Evolutionary conservation across 2,797 vertebrate genomes (phyloP), one percentile per base, ranked within the genome.

Genomic region (Antennarius maculatus): DNA sequence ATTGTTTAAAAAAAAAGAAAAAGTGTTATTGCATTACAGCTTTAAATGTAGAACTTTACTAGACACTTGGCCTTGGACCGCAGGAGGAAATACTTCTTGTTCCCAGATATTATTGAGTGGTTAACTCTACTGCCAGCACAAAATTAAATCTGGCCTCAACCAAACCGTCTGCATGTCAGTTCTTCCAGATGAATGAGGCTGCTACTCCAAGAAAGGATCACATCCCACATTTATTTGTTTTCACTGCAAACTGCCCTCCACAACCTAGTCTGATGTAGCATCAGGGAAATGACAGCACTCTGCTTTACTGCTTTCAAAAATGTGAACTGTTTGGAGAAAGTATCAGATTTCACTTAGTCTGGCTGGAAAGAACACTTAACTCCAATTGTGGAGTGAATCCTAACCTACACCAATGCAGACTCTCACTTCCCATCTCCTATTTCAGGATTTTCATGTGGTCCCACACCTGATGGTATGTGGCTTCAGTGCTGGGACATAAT

Each of bases 391-490:
- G 45, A 82, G 85, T 78, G 70, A 76, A 84, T 81, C 23, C 74
- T 88, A 77, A 63, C 74, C 49, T 31, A 11, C 47, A 61, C 28
- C 66, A 78, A 34, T 72, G 51, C 52, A 66, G 54, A 65, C 56
- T 37, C 42, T 29, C 23, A 59, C 45, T 51, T 29, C 61, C 62
- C 76, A 58, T 84, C 81, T 91, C 88, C 45, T 45, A 69, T 92
- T 91, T 83, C 89, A 85, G 58, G 28, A 61, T 72, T 67, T 72
- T 62, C 63, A 63, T 83, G 84, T 69, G 52, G 50, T 76, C 82
- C 83, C 76, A 85, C 89, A 93, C 90, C 86, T 91, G 73, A 86
- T 77, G 72, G 61, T 75, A 83, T 68, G 70, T 77, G 70, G 54
- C 47, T 81, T 60, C 64, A n/a, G 70, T 68, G 46, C 61, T 66